These are phyloP conservation scores for Hycleus cichorii DNA, from an alignment of 1,140 invertebrate genomes.

Conservation along the genomic window DNA sequence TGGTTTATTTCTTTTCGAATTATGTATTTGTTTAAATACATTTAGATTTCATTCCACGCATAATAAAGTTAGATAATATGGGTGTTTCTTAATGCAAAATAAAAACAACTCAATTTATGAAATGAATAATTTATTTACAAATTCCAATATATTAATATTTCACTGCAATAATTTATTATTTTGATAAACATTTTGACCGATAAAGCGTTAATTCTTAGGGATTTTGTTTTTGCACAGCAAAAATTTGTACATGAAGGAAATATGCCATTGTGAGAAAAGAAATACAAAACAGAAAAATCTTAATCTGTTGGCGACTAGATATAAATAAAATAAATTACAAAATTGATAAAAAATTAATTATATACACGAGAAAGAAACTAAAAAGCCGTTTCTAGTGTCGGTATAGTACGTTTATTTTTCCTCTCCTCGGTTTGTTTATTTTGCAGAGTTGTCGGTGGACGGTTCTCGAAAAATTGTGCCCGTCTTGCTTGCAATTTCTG, in stretches of 20 bases:
- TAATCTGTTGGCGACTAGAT: conserved; percentile 22
- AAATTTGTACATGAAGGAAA: conserved; percentile 16
- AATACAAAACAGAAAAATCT: conserved; percentile 9
- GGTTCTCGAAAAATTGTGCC: conserved; percentile 44
- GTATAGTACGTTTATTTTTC: conserved; percentile 30
- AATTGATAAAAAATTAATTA: conserved; percentile 7
- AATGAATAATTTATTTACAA: not conserved
- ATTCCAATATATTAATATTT: not conserved
- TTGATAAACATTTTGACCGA: no score
- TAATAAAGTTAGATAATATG: no score
- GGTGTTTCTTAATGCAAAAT: no score
- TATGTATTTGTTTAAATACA: no score
- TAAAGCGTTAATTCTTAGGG: not conserved
- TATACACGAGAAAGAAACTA: conserved; percentile 2
- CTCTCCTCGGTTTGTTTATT: conserved; percentile 9
- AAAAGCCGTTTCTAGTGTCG: conserved; percentile 49
- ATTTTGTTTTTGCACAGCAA: conserved; percentile 9
- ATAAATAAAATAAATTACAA: conserved; percentile 16
- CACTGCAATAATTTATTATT: not conserved
- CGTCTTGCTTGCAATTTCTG: conserved; percentile 49
- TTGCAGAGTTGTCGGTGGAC: conserved; percentile 23
- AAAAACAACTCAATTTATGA: no score
- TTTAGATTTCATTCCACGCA: no score
- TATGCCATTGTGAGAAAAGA: not conserved
- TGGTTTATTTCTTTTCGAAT: no score